Base-by-base conservation (phyloP, 2,888 invertebrate genomes). In the Drosophila affinis region DNA sequence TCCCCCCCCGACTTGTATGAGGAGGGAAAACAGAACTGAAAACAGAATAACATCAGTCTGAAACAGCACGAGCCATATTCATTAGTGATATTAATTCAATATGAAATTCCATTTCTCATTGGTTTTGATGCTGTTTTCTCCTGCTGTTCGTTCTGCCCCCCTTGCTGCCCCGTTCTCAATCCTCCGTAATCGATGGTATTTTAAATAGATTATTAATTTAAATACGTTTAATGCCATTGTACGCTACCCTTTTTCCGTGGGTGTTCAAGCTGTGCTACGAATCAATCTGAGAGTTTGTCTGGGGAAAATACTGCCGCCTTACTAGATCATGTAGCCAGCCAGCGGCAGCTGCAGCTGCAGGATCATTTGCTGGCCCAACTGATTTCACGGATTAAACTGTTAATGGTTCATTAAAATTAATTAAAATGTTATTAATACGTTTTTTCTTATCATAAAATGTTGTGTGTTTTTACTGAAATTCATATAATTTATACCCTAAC, bases 141-240 rank as follows among this genome's bases (percentile, higher is more conserved):
- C 32, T 10, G 32, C 32, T 32, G 10, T 32, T 10, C 3, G 21
- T 21, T 21, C 21, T 21, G 3, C 21, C 21, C 21, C 21, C 21
- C 21, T 3, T 21, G 3, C 39, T 2, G 17, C 17, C 34, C 24
- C 32, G 9, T 4, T 10, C 34, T 2, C 34, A 34, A 34, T 34
- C 34, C 34, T 4, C 34, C 62, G 59, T 55, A 69, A 49, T 54
- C 60, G 57, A 57, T 74, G 58, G 59, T 72, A 62, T 63, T 68
- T 85, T 74, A 88, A 83, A 87, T 77, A 72, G 69, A 65, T 81
- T 76, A 83, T 83, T 83, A 81, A 80, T 88, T 83, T 83, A 83
- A 83, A 83, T 68, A 57, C 74, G 46, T 68, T 81, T 70, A 62
- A 70, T 64, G 46, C 69, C 60, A 71, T 62, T 81, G 68, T 55